Evolutionary conservation across 2,888 invertebrate species (phyloP), one percentile per base, ranked within the genome.

Genomic region (Clepsis dumicolana): DNA sequence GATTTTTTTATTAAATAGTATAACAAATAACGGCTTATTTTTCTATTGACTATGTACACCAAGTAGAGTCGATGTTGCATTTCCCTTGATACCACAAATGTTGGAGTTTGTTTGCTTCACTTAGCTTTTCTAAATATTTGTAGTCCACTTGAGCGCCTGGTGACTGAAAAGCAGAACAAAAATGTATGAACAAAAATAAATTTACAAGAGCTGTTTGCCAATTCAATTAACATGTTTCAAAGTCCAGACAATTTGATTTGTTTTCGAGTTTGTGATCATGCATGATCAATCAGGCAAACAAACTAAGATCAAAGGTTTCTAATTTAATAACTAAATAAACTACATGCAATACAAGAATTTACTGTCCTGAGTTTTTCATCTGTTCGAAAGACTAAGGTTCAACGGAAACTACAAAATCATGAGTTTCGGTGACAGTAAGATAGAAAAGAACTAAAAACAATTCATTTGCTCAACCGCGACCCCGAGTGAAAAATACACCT

Each of bases 31-130:
- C 12, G 63, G 14, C 24, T 41, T 60, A n/a, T 61, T 25, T 66
- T 16, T 10, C 14, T 64, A 1, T 38, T 4, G 16, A 4, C 54
- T 83, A 90, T 70, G 73, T 79, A 83, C 99, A 99, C 97, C 98
- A 99, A 32, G 95, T 94, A 3, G 87, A 74, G 80, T 99, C 98
- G 70, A 95, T 90, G 73, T 95, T 92, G 83, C 99, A 99, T 93
- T 98, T 99, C 59, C 97, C 98, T 86, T 96, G 95, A 86, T 97
- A 98, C 99, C 99, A 99, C 70, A 96, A 88, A 60, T 95, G 94
- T 83, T 98, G 95, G 71, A 97, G 89, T 82, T 95, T 95, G 88
- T 98, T 98, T 72, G 93, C 94, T 52, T 94, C 85, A 4, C 95
- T 95, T 70, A 97, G 93, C 29, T 94, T 88, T 64, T 94, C 94